Evolutionary conservation across 1,140 invertebrate species (phyloP).

Genomic region (Gryon sp.): DNA sequence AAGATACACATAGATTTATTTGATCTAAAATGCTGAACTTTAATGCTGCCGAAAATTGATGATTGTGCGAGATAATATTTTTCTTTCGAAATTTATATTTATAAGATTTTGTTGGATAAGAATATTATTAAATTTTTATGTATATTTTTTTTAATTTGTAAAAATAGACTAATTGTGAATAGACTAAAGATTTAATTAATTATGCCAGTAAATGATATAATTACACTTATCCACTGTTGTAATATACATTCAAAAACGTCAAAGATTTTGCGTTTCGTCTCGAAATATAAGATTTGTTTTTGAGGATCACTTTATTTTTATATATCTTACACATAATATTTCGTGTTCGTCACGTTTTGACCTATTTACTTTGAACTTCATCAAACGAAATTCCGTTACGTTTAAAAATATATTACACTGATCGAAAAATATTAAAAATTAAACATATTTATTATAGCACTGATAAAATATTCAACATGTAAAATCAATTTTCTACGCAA

Average conservation of each 20-base stretch:
- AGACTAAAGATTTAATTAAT: no score
- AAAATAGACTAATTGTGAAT: no score
- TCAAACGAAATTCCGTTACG: background rate
- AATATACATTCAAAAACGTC: constrained; percentile 11
- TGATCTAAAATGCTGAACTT: constrained; percentile 19
- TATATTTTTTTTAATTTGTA: no score
- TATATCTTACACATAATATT: constrained; percentile 14
- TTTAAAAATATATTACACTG: no score
- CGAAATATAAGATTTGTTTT: constrained; percentile 26
- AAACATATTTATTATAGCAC: no score
- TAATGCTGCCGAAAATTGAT: constrained; percentile 12
- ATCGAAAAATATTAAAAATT: no score
- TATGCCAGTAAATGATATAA: constrained; percentile 7
- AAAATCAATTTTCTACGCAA: no score
- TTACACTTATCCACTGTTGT: no score
- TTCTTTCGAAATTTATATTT: constrained; percentile 4
- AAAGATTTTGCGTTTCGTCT: background rate
- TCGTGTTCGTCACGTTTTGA: constrained; percentile 23
- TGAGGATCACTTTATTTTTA: constrained; percentile 29
- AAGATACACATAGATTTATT: constrained; percentile 17
- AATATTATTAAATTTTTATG: no score
- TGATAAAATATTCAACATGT: no score
- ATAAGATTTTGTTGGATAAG: no score
- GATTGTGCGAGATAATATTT: constrained; percentile 10
- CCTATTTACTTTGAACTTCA: constrained; percentile 33